Evolutionary conservation across 2,113 vertebrate genomes (phyloP).

Genomic region (Silurus glanis): DNA sequence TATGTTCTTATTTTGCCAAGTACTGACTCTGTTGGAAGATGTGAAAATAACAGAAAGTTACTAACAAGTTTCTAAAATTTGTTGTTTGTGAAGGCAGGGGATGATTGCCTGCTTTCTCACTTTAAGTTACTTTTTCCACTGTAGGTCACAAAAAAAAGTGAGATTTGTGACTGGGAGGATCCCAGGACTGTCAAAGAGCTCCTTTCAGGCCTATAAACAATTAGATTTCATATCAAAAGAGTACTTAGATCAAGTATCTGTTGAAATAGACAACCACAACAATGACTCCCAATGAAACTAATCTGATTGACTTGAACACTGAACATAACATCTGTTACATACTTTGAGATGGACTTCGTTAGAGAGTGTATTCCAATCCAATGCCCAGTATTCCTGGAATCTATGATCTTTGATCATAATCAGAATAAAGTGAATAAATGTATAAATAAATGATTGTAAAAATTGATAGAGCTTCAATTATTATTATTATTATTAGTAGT

Average conservation of each 20-base stretch:
- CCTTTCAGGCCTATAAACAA: background rate
- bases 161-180: background rate
- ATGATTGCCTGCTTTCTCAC: background rate
- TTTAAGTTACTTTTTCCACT: background rate
- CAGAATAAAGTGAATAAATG: background rate
- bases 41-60: background rate
- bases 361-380: background rate
- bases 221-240: background rate
- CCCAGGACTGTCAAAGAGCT: background rate
- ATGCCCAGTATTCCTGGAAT: background rate
- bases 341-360: background rate
- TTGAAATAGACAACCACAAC: background rate
- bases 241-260: background rate
- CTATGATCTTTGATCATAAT: background rate
- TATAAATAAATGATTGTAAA: background rate
- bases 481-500: too few relatives aligned
- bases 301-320: background rate
- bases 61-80: background rate
- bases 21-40: background rate
- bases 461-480: background rate
- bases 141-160: too few relatives aligned
- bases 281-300: background rate
- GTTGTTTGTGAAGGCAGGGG: background rate
- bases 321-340: background rate
- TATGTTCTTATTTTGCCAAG: background rate